These are phyloP conservation scores for Triplophysa siluroides DNA, from an alignment of 2,113 vertebrate genomes.

Conservation along the genomic window DNA sequence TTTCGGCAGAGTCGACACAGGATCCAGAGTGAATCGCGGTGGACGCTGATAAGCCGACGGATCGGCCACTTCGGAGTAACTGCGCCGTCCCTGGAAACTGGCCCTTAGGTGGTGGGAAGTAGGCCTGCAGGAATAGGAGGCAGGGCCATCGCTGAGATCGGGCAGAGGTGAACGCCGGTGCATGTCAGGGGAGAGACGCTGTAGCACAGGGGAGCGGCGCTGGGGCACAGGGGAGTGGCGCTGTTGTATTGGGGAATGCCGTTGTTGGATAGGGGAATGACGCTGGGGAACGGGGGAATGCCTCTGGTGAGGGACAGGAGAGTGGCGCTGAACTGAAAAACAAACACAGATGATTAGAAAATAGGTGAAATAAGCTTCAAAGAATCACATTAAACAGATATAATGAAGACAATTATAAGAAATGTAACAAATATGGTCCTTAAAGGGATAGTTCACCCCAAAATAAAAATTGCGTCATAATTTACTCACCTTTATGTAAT, in stretches of 20 bases:
- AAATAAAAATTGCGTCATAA: too few relatives aligned
- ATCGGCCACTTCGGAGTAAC: slow-evolving; percentile 92
- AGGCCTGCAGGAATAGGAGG: slow-evolving; percentile 83
- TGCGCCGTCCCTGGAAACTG: slow-evolving; percentile 92
- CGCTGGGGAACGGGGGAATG: slow-evolving; percentile 84
- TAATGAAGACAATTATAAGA: too few relatives aligned
- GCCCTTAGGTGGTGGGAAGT: slow-evolving; percentile 88
- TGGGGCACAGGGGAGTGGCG: slow-evolving; percentile 81
- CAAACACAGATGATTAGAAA: slow-evolving; percentile 16
- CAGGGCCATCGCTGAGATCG: slow-evolving; percentile 79
- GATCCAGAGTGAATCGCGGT: slow-evolving; percentile 84
- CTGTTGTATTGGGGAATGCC: slow-evolving; percentile 72
- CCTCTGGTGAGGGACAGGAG: slow-evolving; percentile 72
- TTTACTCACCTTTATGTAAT: too few relatives aligned
- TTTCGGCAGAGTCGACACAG: slow-evolving; percentile 89
- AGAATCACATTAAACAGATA: not conserved
- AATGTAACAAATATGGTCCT: too few relatives aligned
- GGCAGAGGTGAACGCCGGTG: slow-evolving; percentile 78
- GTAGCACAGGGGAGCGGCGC: slow-evolving; percentile 81
- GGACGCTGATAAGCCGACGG: slow-evolving; percentile 85
- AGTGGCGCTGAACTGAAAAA: slow-evolving; percentile 82
- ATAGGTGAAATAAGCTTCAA: not conserved
- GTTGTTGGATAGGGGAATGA: slow-evolving; percentile 80
- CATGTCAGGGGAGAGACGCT: slow-evolving; percentile 79
- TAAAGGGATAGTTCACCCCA: too few relatives aligned